Base-by-base conservation (phyloP, 1,140 invertebrate genomes). In the Leguminivora glycinivorella region DNA sequence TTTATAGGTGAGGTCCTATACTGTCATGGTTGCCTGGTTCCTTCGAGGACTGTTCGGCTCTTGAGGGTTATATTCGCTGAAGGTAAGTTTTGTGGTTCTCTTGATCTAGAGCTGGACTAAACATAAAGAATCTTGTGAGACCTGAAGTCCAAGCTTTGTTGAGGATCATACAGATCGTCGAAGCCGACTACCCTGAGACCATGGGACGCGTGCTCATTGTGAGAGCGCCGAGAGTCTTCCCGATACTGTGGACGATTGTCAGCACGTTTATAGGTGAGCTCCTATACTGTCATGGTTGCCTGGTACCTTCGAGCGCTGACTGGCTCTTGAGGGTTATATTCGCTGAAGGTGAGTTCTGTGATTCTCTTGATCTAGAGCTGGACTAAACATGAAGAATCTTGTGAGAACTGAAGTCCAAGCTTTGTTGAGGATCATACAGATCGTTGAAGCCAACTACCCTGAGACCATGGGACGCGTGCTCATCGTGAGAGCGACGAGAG, bases 161-260 rank as follows among this genome's bases (percentile, higher is more conserved):
- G n/a, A 93, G 96, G 71, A 98, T 99, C 79, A 99, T 98, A 79
- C 97, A 98, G 92, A 96, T 98, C 63, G 97, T 98, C 6, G 98
- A 99, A 89, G 96, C 96, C n/a, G 98, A 99, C 92, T 99, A 99
- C 92, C 98, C 98, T 9, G 98, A 99, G 92, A 99, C 98, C 9
- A 97, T 99, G 96, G 97, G 97, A 14, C 92, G 95, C 56, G 96
- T 98, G 63, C 92, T 98, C 25, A 97, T 98, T 73, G 96, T 97
- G 69, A 93, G 97, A 74, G 97, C 97, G 29, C 97, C 97, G 1
- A 93, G 98, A 74, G 97, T 98, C 56, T 99, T 99, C 85, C 98
- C 98, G 0, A 98, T 99, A 71, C 92, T 99, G n/a, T 99, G 98
- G 98, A 99, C 98, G 0, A 94, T 99, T 58, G 96, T 99, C 68